Conservation (phyloP, 2,797 vertebrate species). For the Acestrorhynchus altus region DNA sequence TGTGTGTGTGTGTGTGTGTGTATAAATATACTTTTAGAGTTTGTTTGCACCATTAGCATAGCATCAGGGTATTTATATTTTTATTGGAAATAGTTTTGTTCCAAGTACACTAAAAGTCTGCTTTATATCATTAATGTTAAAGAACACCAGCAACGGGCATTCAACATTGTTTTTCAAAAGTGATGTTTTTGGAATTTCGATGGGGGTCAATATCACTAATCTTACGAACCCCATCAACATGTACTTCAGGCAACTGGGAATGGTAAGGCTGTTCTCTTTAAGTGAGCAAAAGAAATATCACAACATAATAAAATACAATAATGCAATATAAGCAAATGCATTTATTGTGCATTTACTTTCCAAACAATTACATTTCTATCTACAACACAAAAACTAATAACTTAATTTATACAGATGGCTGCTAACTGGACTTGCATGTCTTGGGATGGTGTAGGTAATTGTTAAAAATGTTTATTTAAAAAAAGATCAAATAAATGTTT, state of each 20-base stretch:
- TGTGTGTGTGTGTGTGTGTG: too few relatives aligned
- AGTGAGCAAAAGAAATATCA: not conserved
- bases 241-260: constrained; percentile 19
- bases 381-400: not conserved
- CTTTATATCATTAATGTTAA: not conserved
- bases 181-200: constrained; percentile 54
- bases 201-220: constrained; percentile 59
- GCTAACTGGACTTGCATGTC: constrained; percentile 54
- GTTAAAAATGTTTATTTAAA: not conserved
- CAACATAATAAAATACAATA: too few relatives aligned
- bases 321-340: too few relatives aligned
- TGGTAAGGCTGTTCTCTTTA: constrained; percentile 50
- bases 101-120: not conserved
- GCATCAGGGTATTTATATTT: too few relatives aligned
- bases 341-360: not conserved
- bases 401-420: not conserved
- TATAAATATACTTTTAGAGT: too few relatives aligned
- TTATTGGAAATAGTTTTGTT: not conserved
- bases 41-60: too few relatives aligned
- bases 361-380: not conserved
- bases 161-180: constrained; percentile 32
- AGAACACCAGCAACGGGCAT: constrained; percentile 37
- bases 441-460: constrained; percentile 62
- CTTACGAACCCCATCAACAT: constrained; percentile 57
- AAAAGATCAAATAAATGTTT: not conserved